Evolutionary conservation across 2,113 vertebrate species (phyloP).

Genomic region (Rhabdomys dilectus): DNA sequence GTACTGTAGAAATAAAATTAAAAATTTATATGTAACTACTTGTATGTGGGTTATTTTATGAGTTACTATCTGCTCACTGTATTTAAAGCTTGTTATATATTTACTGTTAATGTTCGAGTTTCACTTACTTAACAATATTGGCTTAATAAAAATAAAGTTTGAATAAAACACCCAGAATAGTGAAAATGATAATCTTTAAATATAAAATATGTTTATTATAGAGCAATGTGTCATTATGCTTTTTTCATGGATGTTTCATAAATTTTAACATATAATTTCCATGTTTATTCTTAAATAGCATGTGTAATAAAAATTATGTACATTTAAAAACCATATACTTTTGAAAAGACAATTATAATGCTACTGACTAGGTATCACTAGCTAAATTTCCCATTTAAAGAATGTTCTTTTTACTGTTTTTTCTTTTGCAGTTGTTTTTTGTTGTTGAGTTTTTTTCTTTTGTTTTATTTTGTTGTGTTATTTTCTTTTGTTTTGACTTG

Average conservation of each 20-base stretch:
- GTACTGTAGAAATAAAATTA: not conserved
- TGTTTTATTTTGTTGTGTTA: no score
- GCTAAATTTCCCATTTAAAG: slow-evolving; percentile 76
- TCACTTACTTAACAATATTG: not conserved
- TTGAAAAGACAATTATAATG: not conserved
- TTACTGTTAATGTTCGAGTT: not conserved
- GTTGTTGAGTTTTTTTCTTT: no score
- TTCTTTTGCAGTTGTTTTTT: no score
- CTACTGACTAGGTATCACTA: slow-evolving; percentile 62
- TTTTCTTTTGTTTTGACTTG: no score
- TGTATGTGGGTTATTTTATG: not conserved
- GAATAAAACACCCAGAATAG: not conserved
- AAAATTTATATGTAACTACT: not conserved
- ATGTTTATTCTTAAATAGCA: slow-evolving; percentile 74
- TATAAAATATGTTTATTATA: not conserved
- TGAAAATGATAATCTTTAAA: not conserved
- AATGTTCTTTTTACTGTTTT: not conserved
- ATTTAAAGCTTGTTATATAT: not conserved
- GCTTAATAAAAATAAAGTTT: not conserved
- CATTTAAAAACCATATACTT: not conserved
- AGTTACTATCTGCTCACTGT: not conserved
- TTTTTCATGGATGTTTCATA: slow-evolving; percentile 37
- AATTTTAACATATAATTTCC: not conserved
- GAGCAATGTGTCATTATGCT: not conserved
- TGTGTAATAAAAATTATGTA: slow-evolving; percentile 47